Base-by-base conservation (phyloP, 2,888 invertebrate genomes). In the Blera fallax region DNA sequence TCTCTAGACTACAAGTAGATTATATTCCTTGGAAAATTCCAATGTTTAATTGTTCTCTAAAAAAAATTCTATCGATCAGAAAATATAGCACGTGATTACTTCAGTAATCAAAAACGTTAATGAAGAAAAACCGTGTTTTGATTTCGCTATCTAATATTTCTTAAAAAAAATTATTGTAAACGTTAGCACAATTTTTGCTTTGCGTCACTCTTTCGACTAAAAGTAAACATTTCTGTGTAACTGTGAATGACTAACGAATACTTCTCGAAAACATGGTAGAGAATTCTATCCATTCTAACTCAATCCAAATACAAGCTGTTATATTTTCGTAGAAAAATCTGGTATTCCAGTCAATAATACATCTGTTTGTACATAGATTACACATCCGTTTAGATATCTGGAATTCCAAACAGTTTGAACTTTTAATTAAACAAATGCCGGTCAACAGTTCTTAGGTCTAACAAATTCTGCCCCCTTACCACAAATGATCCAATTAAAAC, bases 401-500 rank as follows among this genome's bases (percentile, higher is more conserved):
- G 14, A 65, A 48, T 65, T 48, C 18, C 16, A 45, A 40, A 16
- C 10, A 24, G 72, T 37, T 70, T 70, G 60, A 60, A 73, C 34
- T 52, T 43, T 65, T 76, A 54, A 76, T 76, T 76, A 58, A 65
- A 32, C 43, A 64, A 64, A 45, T 29, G 27, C 50, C 40, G 27
- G 50, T 48, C 34, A 11, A 2, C 16, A 11, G 37, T 40, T 37
- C 50, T 14, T 54, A 43, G 74, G 40, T 54, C 54, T 52, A n/a
- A n/a, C 16, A 29, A 64, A 43, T 43, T 74, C 21, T 43, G 54
- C 16, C 21, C 62, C 54, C 45, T 14, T 18, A 32, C 10, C 65
- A 37, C n/a, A 60, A 60, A 24, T 60, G 58, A 58, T 60, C 37
- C 72, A 72, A 72, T 72, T 72, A 48, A 60, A 72, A 18, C 48